A percentile compares a stretch with the other conserved stretches of the same genome.
Evolutionary conservation across 1,140 invertebrate species (phyloP).

Genomic region (Halyomorpha halys): DNA sequence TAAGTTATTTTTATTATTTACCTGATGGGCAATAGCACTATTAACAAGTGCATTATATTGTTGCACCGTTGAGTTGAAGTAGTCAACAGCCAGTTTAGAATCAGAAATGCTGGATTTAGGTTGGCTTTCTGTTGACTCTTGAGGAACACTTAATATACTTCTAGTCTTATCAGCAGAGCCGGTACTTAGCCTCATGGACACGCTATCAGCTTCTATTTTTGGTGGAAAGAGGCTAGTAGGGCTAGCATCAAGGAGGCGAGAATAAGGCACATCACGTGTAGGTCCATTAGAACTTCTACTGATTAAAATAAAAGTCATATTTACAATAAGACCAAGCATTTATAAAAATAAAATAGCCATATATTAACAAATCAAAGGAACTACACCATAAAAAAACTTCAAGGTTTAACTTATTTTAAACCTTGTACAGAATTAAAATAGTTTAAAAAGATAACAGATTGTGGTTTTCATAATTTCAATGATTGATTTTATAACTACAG

Average conservation of each 20-base stretch:
- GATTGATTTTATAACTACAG: too few relatives aligned
- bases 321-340: too few relatives aligned
- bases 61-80: constrained; percentile 43
- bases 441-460: too few relatives aligned
- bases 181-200: constrained; percentile 49
- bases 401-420: too few relatives aligned
- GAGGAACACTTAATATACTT: constrained; percentile 46
- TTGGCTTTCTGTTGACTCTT: constrained; percentile 37
- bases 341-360: too few relatives aligned
- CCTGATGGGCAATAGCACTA: constrained; percentile 25
- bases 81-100: constrained; percentile 65
- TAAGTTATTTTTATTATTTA: not conserved
- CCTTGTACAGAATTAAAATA: too few relatives aligned
- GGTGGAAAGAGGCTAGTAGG: constrained; percentile 42
- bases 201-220: constrained; percentile 56
- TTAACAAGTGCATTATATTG: constrained; percentile 31
- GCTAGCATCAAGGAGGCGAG: constrained; percentile 58
- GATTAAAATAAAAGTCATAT: not conserved
- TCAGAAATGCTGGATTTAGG: constrained; percentile 64
- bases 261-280: constrained; percentile 63
- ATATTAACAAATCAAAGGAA: too few relatives aligned
- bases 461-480: too few relatives aligned
- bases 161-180: constrained; percentile 47
- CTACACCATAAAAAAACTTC: too few relatives aligned
- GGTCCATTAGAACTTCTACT: constrained; percentile 29